Conservation (phyloP, 2,888 invertebrate species). For the Synergus itoensis region DNA sequence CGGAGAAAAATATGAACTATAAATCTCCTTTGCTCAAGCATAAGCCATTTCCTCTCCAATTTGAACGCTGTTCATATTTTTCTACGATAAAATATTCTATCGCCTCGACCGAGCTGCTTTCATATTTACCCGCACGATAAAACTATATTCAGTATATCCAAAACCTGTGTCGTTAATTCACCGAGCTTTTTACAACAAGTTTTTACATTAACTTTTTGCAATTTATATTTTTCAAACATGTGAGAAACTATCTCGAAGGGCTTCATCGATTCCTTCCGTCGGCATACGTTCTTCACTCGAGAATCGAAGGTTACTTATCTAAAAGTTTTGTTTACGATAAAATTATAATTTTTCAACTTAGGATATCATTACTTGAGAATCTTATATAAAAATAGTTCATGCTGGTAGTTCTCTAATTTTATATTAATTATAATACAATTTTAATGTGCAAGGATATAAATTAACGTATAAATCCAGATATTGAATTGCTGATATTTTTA, state of each 20-base stretch:
- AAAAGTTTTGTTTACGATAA: no score
- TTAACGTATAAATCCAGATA: no score
- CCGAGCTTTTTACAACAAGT: not conserved
- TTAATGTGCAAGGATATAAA: no score
- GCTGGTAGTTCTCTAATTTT: no score
- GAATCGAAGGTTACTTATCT: not conserved
- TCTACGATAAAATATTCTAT: slow-evolving; percentile 35
- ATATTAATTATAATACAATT: no score
- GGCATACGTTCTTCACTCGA: not conserved
- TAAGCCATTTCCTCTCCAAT: slow-evolving; percentile 33
- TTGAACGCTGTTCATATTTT: slow-evolving; percentile 28
- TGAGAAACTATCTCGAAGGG: not conserved
- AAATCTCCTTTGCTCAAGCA: slow-evolving; percentile 50
- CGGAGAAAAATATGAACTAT: slow-evolving; percentile 62
- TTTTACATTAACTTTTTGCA: not conserved
- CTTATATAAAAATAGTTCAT: no score
- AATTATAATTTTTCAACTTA: no score
- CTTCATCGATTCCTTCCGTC: not conserved
- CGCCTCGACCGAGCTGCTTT: slow-evolving; percentile 16
- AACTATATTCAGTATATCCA: not conserved
- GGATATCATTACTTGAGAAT: no score
- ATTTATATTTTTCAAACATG: not conserved
- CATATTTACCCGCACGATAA: slow-evolving; percentile 2
- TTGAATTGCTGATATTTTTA: no score
- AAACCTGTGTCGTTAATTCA: not conserved